phyloP scores from a whole-genome alignment of 53 echinoderm and acorn worm species.

The Actinopyga echinites region DNA sequence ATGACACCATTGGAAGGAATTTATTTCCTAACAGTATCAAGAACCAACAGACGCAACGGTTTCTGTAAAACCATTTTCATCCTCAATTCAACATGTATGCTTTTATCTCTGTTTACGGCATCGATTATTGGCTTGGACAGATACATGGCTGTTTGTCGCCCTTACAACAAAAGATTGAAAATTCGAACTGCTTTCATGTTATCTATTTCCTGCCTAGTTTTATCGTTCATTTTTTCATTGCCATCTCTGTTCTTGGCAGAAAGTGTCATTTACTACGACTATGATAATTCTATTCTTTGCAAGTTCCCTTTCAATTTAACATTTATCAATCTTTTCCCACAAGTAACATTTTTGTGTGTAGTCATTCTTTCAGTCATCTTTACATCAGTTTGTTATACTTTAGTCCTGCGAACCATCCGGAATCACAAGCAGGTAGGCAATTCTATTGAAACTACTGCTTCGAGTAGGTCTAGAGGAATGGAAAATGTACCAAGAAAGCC shows the following conservation, averaged over 20 bases:
- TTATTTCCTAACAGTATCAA: background rate
- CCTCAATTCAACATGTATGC: background rate
- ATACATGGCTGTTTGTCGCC: constrained; percentile 4
- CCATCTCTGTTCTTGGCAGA: too few species aligned
- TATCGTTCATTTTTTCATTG: too few species aligned
- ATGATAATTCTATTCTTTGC: too few species aligned
- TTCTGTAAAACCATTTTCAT: background rate
- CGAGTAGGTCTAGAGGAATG: too few species aligned
- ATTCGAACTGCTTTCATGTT: background rate
- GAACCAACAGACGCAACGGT: background rate
- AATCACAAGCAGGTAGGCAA: background rate
- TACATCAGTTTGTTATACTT: background rate
- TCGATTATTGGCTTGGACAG: background rate
- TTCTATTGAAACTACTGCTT: too few species aligned
- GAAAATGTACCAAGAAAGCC: too few species aligned
- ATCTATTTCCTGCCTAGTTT: background rate
- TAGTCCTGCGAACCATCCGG: background rate
- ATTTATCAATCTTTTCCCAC: too few species aligned
- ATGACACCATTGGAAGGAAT: too few species aligned
- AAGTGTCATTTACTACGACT: too few species aligned
- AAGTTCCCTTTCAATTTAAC: too few species aligned
- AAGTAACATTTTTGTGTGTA: background rate
- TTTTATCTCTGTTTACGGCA: background rate
- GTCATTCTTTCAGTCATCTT: background rate
- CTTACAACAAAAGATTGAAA: background rate